Base-by-base conservation (phyloP, 1,140 invertebrate species). In the Drosophila prosaltans region DNA sequence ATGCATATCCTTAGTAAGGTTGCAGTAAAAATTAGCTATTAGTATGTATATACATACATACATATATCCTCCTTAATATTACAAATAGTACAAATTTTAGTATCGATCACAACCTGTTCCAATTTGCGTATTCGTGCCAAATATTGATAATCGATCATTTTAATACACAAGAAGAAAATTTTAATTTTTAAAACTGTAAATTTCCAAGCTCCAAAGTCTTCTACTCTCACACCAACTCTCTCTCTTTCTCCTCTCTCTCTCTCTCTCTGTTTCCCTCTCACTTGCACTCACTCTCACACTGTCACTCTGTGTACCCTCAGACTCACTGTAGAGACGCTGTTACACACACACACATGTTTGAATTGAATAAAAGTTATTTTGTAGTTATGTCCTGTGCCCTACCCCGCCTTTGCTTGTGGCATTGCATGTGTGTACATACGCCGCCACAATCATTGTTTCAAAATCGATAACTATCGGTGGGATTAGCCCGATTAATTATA, bases 381-480 rank as follows among this genome's bases (percentile, higher is more conserved):
- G 10, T 30, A 51, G 24, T 51, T 10, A 16, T 8, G 4, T 4
- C 3, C 8, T 24, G 3, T 9, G 8, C 16, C 45, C 8, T 8
- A 4, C 21, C 45, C n/a, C 32, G 9, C 32, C 32, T 8, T 9
- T 24, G 55, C 55, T 58, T 59, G 36, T 59, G 57, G 57, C 57
- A 36, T 40, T 59, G 57, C 57, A 59, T 59, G 57, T 59, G 57
- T 39, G 21, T 39, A 36, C n/a, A 58, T 36, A 40, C n/a, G 1
- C 48, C 16, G 24, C 9, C 48, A 51, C 48, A 40, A 36, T 39
- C 32, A 40, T 8, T 8, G 30, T 39, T 39, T 11, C 26, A 59
- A 16, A 16, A 21, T 7, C 3, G n/a, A 59, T 40, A 40, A 36
- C 16, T 40, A 57, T 11, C 32, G 32, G 9, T 2, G 10, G 32